Conservation (phyloP, 2,113 vertebrate species). For the Zingel zingel region DNA sequence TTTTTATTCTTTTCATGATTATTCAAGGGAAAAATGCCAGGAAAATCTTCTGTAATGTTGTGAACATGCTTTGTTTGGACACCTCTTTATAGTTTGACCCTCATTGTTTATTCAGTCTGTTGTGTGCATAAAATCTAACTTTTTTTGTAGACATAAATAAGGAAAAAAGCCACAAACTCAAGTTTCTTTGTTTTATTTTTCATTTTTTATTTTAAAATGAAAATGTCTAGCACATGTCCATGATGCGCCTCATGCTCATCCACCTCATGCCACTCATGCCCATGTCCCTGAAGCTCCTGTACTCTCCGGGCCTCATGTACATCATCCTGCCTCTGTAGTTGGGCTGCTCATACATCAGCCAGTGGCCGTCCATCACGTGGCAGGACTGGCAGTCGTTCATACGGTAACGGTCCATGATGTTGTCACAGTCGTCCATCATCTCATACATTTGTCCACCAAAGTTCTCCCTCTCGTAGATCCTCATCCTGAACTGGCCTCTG, state of each 20-base stretch:
- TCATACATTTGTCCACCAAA: constrained; percentile 62
- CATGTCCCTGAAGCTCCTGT: constrained; percentile 75
- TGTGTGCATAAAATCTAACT: neutral
- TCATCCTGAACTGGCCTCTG: constrained; percentile 71
- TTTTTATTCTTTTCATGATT: neutral
- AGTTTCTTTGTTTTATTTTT: neutral
- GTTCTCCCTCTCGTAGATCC: constrained; percentile 75
- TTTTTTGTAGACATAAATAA: neutral
- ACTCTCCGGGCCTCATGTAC: constrained; percentile 76
- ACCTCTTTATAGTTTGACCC: neutral
- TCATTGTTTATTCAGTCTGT: neutral
- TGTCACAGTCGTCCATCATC: constrained; percentile 69
- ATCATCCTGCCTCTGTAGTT: constrained; percentile 76
- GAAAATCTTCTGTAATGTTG: neutral
- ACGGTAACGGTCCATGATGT: constrained; percentile 65
- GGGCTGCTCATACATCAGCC: constrained; percentile 79
- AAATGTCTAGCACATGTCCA: constrained; percentile 69
- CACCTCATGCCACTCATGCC: constrained; percentile 43
- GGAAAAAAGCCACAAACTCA: neutral
- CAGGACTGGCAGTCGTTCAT: constrained; percentile 69
- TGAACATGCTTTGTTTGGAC: neutral
- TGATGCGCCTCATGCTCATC: constrained; percentile 75
- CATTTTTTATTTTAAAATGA: constrained; percentile 50
- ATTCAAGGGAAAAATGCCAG: neutral
- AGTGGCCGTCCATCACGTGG: constrained; percentile 77